Evolutionary conservation across 1,140 invertebrate species (phyloP).

Genomic region (Plectrocnemia conspersa): DNA sequence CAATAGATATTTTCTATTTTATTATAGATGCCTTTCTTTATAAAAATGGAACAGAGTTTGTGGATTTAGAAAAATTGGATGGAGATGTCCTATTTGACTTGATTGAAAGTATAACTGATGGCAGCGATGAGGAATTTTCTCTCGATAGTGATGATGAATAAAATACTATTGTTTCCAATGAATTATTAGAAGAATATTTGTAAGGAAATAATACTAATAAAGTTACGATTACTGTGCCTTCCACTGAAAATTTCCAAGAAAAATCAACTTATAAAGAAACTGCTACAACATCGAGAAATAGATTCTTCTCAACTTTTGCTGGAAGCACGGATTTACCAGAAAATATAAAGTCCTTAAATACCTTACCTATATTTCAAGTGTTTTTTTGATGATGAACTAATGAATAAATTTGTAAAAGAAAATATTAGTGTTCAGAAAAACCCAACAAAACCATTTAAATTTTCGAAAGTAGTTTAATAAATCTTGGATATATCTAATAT

Average conservation of each 20-base stretch:
- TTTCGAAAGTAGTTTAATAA: constrained; percentile 3
- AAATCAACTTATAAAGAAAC: constrained; percentile 3
- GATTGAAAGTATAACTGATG: constrained; percentile 1
- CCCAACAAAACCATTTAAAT: background rate
- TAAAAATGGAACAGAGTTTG: background rate
- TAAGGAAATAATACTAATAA: background rate
- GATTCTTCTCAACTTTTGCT: background rate
- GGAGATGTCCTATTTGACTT: constrained; percentile 6
- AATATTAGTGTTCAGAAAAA: constrained; percentile 5
- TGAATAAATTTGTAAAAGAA: constrained; percentile 7
- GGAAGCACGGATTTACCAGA: background rate
- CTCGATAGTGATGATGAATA: background rate
- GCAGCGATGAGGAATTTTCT: constrained; percentile 7
- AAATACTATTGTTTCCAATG: constrained; percentile 2
- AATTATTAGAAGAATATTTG: background rate
- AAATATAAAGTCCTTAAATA: background rate
- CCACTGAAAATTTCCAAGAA: background rate
- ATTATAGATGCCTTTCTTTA: constrained; percentile 11
- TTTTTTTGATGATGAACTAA: constrained; percentile 11
- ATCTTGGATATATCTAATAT: too few relatives aligned
- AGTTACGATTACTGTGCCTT: background rate
- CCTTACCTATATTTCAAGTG: constrained; percentile 9
- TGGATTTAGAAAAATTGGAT: constrained; percentile 9
- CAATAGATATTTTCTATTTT: background rate
- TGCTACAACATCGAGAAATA: background rate